Percentiles rank a stretch among this genome's conserved stretches.
Conservation (phyloP, 2,113 vertebrate genomes). For the Forbesichthys agassizii region DNA sequence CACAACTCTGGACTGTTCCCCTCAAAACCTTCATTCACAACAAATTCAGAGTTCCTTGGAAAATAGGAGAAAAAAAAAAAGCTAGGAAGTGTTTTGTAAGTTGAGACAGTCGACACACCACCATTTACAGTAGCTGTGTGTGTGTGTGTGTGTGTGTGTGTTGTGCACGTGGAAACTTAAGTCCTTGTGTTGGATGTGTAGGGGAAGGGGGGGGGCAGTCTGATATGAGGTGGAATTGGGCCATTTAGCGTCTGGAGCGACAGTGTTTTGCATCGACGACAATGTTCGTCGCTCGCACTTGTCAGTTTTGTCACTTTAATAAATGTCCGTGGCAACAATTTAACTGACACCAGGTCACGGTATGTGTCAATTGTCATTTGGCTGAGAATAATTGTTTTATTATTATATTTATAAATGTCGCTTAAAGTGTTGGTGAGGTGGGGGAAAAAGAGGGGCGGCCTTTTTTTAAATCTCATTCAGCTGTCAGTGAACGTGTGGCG, state of each 20-base stretch:
- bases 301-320: constrained; percentile 48
- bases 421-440: constrained; percentile 35
- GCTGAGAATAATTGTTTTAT: constrained; percentile 64
- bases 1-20: constrained; percentile 1
- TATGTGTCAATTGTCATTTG: constrained; percentile 68
- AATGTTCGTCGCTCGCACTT: constrained; percentile 5
- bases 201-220: background rate
- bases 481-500: constrained; percentile 67
- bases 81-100: background rate
- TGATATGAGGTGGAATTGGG: constrained; percentile 8
- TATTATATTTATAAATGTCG: constrained; percentile 66
- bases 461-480: constrained; percentile 64
- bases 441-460: constrained; percentile 20
- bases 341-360: constrained; percentile 33
- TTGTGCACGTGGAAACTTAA: constrained; percentile 3
- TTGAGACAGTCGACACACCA: constrained; percentile 9
- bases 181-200: background rate
- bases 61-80: constrained; percentile 8
- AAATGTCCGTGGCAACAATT: constrained; percentile 38
- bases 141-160: background rate
- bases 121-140: background rate
- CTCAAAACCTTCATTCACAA: constrained; percentile 24
- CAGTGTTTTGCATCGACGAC: constrained; percentile 16
- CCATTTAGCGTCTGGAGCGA: background rate
- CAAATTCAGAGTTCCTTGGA: background rate